Percentiles rank a stretch among this genome's conserved stretches.
These are phyloP conservation scores for Pygoscelis adeliae DNA, from an alignment of 2,113 vertebrate species.

Conservation along the genomic window DNA sequence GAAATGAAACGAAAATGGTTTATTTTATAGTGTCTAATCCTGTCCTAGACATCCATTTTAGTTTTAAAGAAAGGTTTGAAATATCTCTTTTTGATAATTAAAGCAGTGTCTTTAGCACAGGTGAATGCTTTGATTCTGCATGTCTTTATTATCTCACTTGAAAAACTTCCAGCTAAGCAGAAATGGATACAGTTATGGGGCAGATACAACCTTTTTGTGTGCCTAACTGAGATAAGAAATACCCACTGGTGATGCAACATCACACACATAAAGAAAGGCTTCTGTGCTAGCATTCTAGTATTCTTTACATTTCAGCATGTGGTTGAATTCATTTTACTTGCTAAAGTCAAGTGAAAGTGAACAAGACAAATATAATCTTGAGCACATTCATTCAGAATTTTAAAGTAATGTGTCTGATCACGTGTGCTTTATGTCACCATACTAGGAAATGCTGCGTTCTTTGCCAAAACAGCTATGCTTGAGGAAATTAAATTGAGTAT, in stretches of 20 bases:
- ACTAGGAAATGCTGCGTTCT: fast-evolving
- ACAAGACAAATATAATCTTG: not conserved
- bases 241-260: not conserved
- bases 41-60: not conserved
- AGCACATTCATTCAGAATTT: not conserved
- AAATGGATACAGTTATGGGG: not conserved
- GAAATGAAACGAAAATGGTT: not conserved
- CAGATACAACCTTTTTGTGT: not conserved
- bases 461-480: not conserved
- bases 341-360: not conserved
- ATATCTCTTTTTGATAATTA: not conserved
- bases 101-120: not conserved
- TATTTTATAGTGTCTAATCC: not conserved
- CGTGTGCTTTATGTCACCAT: fast-evolving
- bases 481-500: not conserved
- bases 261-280: not conserved
- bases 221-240: not conserved
- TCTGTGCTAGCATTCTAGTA: not conserved
- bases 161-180: not conserved
- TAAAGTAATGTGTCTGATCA: not conserved
- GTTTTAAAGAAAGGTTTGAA: not conserved
- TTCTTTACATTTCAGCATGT: not conserved
- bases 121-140: not conserved
- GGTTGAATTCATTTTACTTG: not conserved
- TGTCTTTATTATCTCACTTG: not conserved